Evolutionary conservation across 2,113 vertebrate species (phyloP).

Genomic region (Centropus unirufus): DNA sequence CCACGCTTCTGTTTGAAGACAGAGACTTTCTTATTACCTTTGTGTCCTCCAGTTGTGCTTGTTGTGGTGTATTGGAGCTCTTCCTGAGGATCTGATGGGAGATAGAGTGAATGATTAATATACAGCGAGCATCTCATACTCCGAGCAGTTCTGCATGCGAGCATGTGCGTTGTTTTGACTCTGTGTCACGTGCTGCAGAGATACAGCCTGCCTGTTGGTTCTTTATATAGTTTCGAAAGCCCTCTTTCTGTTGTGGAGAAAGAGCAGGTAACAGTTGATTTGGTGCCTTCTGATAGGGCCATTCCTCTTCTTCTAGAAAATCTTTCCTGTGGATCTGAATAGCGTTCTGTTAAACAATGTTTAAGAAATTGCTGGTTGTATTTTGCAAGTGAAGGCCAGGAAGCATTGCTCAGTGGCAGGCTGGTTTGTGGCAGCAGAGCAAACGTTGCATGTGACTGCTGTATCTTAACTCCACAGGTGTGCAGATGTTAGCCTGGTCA

Average conservation of each 20-base stretch:
- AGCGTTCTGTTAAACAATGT: background rate
- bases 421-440: background rate
- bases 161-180: background rate
- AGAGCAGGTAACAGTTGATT: background rate
- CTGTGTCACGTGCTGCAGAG: background rate
- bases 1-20: background rate
- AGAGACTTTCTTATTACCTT: background rate
- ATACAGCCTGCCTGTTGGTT: background rate
- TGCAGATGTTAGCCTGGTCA: background rate
- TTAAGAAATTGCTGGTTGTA: background rate
- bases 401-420: background rate
- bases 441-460: background rate
- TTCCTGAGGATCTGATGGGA: background rate
- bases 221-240: background rate
- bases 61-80: background rate
- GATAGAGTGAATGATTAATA: no score
- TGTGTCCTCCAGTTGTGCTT: background rate
- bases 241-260: background rate
- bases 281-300: background rate
- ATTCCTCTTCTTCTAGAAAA: background rate
- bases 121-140: no score
- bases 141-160: background rate
- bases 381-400: background rate
- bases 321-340: background rate
- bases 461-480: accelerated